These are phyloP conservation scores for Myiotriccus ornatus DNA, from an alignment of 2,797 vertebrate genomes.

Conservation along the genomic window DNA sequence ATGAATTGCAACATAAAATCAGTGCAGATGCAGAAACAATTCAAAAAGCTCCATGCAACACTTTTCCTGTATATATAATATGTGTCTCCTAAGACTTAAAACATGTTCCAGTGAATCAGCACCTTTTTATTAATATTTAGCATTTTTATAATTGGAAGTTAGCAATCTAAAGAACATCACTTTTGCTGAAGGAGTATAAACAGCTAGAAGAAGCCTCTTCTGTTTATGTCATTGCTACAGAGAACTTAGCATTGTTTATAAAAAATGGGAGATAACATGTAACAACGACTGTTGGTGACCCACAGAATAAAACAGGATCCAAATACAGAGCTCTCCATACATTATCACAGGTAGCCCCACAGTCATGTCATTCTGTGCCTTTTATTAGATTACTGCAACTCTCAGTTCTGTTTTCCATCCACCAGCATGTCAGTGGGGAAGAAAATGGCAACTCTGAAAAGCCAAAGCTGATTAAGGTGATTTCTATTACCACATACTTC, in stretches of 20 bases:
- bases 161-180: neutral
- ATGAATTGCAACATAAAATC: constrained; percentile 39
- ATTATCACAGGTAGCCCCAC: neutral
- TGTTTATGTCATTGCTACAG: neutral
- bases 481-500: neutral
- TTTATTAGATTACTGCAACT: neutral
- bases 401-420: neutral
- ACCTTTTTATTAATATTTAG: constrained; percentile 27
- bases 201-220: neutral
- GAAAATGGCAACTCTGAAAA: neutral
- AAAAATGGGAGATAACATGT: neutral
- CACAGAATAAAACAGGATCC: neutral
- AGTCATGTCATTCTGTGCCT: neutral
- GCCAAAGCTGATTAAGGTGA: neutral
- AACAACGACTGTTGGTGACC: neutral
- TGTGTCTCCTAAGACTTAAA: constrained; percentile 18
- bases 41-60: neutral
- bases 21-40: constrained; percentile 46
- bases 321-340: neutral
- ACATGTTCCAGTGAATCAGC: neutral
- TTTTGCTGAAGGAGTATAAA: neutral
- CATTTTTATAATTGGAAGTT: constrained; percentile 6
- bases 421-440: neutral
- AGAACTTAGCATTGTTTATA: neutral
- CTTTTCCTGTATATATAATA: neutral